Evolutionary conservation across 2,113 vertebrate genomes (phyloP).

Genomic region (Periophthalmus modestus): DNA sequence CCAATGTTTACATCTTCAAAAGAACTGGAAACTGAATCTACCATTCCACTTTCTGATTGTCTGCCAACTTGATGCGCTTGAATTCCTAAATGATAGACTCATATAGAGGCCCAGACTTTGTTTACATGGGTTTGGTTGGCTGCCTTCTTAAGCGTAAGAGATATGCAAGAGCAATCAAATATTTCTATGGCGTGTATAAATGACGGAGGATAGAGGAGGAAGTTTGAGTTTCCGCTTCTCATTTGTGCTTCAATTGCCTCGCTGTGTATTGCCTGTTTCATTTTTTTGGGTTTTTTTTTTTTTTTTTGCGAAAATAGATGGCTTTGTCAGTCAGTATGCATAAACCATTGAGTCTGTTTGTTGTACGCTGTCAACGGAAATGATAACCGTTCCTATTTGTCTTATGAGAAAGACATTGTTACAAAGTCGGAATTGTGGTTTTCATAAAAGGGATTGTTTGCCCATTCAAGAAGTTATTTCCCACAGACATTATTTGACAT

Average conservation of each 20-base stretch:
- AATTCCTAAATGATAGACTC: constrained; percentile 70
- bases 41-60: constrained; percentile 56
- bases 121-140: constrained; percentile 58
- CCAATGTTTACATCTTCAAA: constrained; percentile 66
- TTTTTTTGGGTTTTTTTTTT: constrained; percentile 12
- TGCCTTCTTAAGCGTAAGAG: constrained; percentile 68
- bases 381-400: constrained; percentile 73
- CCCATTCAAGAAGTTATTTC: constrained; percentile 68
- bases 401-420: constrained; percentile 63
- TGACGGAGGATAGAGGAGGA: constrained; percentile 58
- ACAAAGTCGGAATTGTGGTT: constrained; percentile 63
- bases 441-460: constrained; percentile 58
- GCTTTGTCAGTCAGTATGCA: constrained; percentile 77
- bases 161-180: constrained; percentile 75
- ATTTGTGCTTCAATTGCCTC: constrained; percentile 76
- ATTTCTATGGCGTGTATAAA: constrained; percentile 73
- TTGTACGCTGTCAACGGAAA: constrained; percentile 71
- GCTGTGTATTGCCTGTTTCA: constrained; percentile 71
- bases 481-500: constrained; percentile 50
- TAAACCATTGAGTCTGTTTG: constrained; percentile 67
- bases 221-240: constrained; percentile 74
- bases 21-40: constrained; percentile 43
- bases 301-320: constrained; percentile 66
- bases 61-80: constrained; percentile 60
- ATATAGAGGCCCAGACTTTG: constrained; percentile 55